Evolutionary conservation across 2,888 invertebrate genomes (phyloP).

Genomic region (Nematopogon swammerdamellus): DNA sequence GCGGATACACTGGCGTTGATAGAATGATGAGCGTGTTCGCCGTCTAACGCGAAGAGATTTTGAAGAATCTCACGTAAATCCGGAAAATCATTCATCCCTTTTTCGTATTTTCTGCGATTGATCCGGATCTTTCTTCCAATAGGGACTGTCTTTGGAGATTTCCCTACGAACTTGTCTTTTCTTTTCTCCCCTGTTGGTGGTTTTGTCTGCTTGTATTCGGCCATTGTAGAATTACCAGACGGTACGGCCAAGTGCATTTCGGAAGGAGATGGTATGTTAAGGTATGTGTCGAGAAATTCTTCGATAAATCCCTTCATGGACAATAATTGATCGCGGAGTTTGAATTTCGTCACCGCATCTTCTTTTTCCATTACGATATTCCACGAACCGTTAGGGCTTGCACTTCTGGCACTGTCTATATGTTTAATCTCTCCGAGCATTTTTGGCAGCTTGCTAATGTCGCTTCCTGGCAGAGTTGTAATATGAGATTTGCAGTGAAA

Average conservation of each 20-base stretch:
- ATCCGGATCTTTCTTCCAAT: conserved; percentile 11
- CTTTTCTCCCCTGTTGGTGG: too few relatives aligned
- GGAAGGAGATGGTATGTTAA: conserved; percentile 14
- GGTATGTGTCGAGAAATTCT: conserved; percentile 23
- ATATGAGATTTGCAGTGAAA: conserved; percentile 27
- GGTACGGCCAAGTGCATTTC: conserved; percentile 2
- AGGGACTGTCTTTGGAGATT: too few relatives aligned
- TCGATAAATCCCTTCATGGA: conserved; percentile 31
- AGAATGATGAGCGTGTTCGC: conserved; percentile 4
- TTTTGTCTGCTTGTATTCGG: neutral
- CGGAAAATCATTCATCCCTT: conserved; percentile 33
- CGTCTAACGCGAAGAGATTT: conserved; percentile 24
- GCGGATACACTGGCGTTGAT: neutral
- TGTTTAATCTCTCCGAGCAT: conserved; percentile 19
- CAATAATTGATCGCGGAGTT: conserved; percentile 28
- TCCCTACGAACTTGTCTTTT: too few relatives aligned
- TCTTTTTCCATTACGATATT: conserved; percentile 35
- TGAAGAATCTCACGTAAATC: conserved; percentile 37
- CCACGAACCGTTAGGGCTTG: conserved; percentile 31
- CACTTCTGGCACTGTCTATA: conserved; percentile 19
- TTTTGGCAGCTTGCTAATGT: conserved; percentile 20
- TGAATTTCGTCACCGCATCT: conserved; percentile 25
- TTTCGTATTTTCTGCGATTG: conserved; percentile 32
- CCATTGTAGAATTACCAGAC: neutral
- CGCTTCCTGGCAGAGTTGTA: conserved; percentile 19